Evolutionary conservation across 1,140 invertebrate genomes (phyloP), one percentile per base, ranked within the genome.

Genomic region (Hylaeus volcanicus): DNA sequence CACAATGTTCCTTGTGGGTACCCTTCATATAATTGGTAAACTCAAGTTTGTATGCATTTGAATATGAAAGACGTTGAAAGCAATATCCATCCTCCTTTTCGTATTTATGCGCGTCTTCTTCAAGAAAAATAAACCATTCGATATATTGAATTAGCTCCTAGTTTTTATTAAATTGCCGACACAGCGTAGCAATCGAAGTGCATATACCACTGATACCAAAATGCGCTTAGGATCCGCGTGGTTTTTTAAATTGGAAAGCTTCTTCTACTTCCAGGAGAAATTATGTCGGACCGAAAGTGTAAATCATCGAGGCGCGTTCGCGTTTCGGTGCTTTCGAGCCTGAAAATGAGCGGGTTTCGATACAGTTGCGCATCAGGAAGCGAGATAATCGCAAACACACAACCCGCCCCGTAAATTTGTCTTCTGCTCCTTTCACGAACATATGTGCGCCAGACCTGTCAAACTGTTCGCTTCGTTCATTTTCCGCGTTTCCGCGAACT

Each of bases 391-490:
- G 5, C 39, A 41, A 26, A 48, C 45, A 39, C 15, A 15, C 26
- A 9, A 3, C 14, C 53, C 43, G n/a, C 53, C 37, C 39, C 66
- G 58, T 53, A 58, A 68, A 63, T 82, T 83, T 70, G 26, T 79
- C 58, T 79, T 70, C 53, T 48, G 60, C 53, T 68, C 60, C 66
- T 80, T 80, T 76, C 72, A 53, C 56, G 56, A 69, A 51, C 71
- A 82, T 1, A 73, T 66, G 72, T 55, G 68, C 69, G 39, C 66
- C n/a, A n/a, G 26, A 8, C 5, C 45, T 66, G 78, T 84, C 74
- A 74, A 84, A 77, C 81, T 70, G 66, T 69, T 60, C 60, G 78
- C 61, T 84, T 64, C 66, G 72, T 84, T 82, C 64, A 56, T 72
- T 75, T 85, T 81, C 83, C 63, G 61, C 1, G 43, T 68, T 84